phyloP scores from a whole-genome alignment of 2,888 invertebrate species.

The Gymnosoma rotundatum region DNA sequence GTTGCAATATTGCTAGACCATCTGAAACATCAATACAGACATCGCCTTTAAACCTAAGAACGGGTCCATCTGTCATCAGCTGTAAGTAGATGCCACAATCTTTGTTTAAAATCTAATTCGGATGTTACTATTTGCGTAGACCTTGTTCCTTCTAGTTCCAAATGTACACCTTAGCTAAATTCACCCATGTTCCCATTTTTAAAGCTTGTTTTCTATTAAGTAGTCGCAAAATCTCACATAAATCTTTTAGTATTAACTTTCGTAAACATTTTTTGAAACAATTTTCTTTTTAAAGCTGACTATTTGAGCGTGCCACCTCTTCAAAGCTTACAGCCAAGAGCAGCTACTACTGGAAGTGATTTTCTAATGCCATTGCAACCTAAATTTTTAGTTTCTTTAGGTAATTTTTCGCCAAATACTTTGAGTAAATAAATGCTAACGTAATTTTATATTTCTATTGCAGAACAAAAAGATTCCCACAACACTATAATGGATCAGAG shows the following conservation, averaged over 20 bases:
- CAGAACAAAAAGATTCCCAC: conserved; percentile 80
- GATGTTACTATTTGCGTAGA: conserved; percentile 33
- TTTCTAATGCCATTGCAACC: conserved; percentile 89
- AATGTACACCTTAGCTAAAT: conserved; percentile 15
- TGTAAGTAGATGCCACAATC: conserved; percentile 76
- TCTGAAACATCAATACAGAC: conserved; percentile 72
- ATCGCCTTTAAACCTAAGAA: conserved; percentile 67
- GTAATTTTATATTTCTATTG: not conserved
- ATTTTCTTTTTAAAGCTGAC: conserved; percentile 82
- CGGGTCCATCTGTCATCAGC: conserved; percentile 77
- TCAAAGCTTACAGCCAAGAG: conserved; percentile 87
- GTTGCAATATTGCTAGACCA: conserved; percentile 77
- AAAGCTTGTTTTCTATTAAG: conserved; percentile 23
- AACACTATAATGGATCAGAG: conserved; percentile 73
- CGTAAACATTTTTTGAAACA: not conserved
- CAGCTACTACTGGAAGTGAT: conserved; percentile 88
- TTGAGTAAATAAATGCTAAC: not conserved
- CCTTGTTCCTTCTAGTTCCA: conserved; percentile 13
- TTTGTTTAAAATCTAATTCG: conserved; percentile 32
- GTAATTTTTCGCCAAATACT: conserved; percentile 74
- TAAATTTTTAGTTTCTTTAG: conserved; percentile 83
- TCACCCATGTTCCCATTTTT: conserved; percentile 29
- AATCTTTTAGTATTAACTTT: not conserved
- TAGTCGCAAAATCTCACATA: not conserved
- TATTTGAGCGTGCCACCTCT: conserved; percentile 82